Base-by-base conservation (phyloP, 1,140 invertebrate species). In the Drosophila parvula region DNA sequence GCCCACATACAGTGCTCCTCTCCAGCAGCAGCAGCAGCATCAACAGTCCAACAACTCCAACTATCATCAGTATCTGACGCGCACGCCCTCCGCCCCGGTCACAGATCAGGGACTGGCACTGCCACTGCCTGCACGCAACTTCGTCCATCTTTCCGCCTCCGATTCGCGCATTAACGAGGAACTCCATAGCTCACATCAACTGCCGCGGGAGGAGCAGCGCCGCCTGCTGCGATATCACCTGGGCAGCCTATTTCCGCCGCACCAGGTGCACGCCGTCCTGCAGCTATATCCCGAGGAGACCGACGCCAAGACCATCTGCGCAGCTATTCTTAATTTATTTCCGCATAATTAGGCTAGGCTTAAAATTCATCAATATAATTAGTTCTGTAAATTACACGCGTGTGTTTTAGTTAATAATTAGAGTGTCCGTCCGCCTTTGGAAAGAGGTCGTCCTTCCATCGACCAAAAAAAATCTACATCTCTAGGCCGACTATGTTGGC, bases 301-400 rank as follows among this genome's bases (percentile, higher is more conserved):
- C 2, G 96, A 98, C 92, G 95, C 97, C 0, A 95, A 98, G 83
- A 96, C 96, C 81, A 96, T 98, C 74, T 98, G 97, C 93, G 96
- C 96, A 38, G 95, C 96, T 61, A 97, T 98, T 74, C 92, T 98
- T 58, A 93, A 94, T 27, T 95, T 96, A 93, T 96, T 96, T 93
- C 95, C 94, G 11, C 74, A 90, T 82, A 90, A 91, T 83, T 90
- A 90, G 79, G 69, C 77, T 90, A 89, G 59, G 50, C 65, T 78
- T 81, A 77, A 88, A 79, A 43, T 74, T 79, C 74, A 71, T 78
- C 75, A 86, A 81, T 81, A 80, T 67, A 69, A 55, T 84, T 83
- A 84, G 73, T 59, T 76, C 51, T 70, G 27, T 67, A 64, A 61
- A 74, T 73, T 69, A 67, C 65, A 76, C 47, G 40, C 41, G 51